These are phyloP conservation scores for Parnassius apollo DNA, from an alignment of 2,888 invertebrate genomes.

Conservation along the genomic window DNA sequence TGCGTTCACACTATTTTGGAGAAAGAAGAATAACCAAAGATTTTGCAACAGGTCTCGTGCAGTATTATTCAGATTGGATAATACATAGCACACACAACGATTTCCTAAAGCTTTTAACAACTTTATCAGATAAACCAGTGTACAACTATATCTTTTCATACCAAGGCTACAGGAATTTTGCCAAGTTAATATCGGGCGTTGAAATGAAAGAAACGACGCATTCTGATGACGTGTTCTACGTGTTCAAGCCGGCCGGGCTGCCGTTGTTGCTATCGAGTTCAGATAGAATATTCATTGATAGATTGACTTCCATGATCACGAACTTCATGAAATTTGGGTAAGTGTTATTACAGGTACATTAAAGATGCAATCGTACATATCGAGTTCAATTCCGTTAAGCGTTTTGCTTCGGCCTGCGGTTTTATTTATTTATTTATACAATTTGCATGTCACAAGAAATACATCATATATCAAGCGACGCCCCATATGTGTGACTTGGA, in stretches of 20 bases:
- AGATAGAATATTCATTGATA: constrained; percentile 56
- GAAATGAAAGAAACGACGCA: constrained; percentile 54
- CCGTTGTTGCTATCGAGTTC: constrained; percentile 39
- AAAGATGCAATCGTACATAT: too few species aligned
- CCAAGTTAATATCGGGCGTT: constrained; percentile 47
- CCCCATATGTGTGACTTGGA: too few species aligned
- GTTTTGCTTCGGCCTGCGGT: too few species aligned
- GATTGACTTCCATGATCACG: constrained; percentile 58
- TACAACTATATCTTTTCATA: constrained; percentile 66
- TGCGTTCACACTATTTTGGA: constrained; percentile 62
- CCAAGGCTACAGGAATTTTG: constrained; percentile 61
- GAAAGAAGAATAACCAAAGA: constrained; percentile 40
- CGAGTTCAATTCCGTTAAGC: too few species aligned
- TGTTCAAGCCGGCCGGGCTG: constrained; percentile 63
- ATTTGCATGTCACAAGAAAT: too few species aligned
- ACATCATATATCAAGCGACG: too few species aligned
- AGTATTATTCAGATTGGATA: constrained; percentile 66
- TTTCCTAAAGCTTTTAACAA: constrained; percentile 51
- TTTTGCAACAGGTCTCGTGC: constrained; percentile 43
- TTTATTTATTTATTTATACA: too few species aligned
- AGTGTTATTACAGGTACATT: constrained; percentile 20
- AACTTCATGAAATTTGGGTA: constrained; percentile 71
- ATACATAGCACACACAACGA: constrained; percentile 52
- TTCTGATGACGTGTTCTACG: constrained; percentile 67
- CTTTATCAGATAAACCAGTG: constrained; percentile 51